Conservation (phyloP, 2,797 vertebrate species). For the Percopsis omiscomaycus region DNA sequence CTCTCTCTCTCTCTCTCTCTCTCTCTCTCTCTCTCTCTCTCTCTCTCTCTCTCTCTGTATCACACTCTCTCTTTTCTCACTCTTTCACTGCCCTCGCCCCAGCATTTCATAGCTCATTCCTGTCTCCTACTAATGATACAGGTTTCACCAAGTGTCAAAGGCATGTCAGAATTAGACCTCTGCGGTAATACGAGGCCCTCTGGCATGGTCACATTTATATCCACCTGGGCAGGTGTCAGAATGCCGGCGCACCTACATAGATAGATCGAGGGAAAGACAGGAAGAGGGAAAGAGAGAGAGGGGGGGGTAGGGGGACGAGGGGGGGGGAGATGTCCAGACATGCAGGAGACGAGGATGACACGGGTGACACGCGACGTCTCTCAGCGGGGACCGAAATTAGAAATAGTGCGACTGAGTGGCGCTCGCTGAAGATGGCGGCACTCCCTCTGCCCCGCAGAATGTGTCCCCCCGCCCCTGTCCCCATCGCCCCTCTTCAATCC, state of each 20-base stretch:
- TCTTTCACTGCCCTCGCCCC: constrained; percentile 53
- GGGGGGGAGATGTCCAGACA: constrained; percentile 34
- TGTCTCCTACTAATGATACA: constrained; percentile 62
- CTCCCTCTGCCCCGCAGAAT: constrained; percentile 27
- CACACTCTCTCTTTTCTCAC: constrained; percentile 41
- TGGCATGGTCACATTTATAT: constrained; percentile 46
- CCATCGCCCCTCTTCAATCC: constrained; percentile 42
- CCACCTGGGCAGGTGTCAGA: constrained; percentile 44
- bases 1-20: constrained; percentile 48
- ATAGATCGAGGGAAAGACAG: constrained; percentile 14
- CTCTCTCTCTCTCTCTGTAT: constrained; percentile 2
- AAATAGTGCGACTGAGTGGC: constrained; percentile 60
- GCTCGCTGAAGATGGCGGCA: constrained; percentile 43
- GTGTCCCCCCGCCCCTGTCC: constrained; percentile 36
- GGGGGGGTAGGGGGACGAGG: not conserved
- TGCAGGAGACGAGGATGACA: constrained; percentile 47
- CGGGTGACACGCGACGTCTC: constrained; percentile 49
- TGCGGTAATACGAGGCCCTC: constrained; percentile 40
- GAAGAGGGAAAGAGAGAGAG: constrained; percentile 29
- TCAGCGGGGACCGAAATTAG: constrained; percentile 52
- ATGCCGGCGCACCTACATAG: constrained; percentile 26
- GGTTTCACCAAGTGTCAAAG: constrained; percentile 66
- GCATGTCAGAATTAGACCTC: constrained; percentile 49
- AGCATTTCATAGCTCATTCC: constrained; percentile 54
- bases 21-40: constrained; percentile 38